Evolutionary conservation across 37 sponge, comb jelly and placozoan species (phyloP), one percentile per base, ranked within the genome.

Genomic region (Halichondria panicea): DNA sequence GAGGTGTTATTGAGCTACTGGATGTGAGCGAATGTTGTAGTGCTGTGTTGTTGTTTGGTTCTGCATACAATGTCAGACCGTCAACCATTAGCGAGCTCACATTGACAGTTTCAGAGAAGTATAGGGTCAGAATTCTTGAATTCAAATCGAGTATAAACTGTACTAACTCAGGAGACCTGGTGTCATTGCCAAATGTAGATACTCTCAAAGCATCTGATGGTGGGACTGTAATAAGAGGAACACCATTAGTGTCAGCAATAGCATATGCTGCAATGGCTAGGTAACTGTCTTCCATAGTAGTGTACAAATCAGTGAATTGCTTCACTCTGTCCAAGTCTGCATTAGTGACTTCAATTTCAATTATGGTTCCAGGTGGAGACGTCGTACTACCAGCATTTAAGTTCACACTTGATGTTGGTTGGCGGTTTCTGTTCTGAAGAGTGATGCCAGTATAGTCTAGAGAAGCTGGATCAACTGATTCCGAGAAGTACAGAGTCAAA

Each of bases 31-130:
- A 66, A 76, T 82, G 86, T 22, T n/a, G 43, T 1, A 79, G 33
- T 21, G 32, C 39, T 15, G 73, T 42, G 18, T 5, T 66, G 15
- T 43, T 46, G 30, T 55, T 24, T 31, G 73, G n/a, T 6, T 78
- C 69, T 45, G 58, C 39, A 44, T 62, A 74, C 28, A 89, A 61
- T 3, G 80, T 82, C 1, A 93, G 52, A 8, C 78, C 87, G 35
- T 79, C 43, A 4, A 93, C 77, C 45, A 74, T 67, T 55, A 93
- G 70, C 11, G 87, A 77, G 35, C 84, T 66, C 7, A 78, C 72
- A 55, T 93, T 89, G 8, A 93, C 90, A 40, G 90, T 93, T 46
- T 93, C 94, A 67, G 75, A 71, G 77, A 89, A 93, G n/a, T 52
- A 58, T 21, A 93, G 71, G 5, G 55, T 0, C 11, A 93, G 66